A percentile compares a stretch with the other conserved stretches of the same genome.
Conservation (phyloP, 2,113 vertebrate genomes). For the Gobius niger region DNA sequence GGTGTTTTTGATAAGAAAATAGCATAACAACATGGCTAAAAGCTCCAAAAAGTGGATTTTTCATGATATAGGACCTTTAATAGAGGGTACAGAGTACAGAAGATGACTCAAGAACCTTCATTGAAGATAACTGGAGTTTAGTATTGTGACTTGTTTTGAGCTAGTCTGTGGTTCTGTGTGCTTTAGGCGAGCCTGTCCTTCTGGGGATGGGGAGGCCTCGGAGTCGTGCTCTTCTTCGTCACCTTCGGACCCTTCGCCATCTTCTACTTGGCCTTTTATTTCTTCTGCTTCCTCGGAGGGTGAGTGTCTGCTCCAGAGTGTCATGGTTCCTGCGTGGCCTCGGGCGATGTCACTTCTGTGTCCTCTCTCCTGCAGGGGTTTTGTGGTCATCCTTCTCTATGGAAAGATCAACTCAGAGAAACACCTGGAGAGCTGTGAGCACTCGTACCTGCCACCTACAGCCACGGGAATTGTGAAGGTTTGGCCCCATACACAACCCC, state of each 20-base stretch:
- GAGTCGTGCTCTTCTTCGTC: slow-evolving; percentile 92
- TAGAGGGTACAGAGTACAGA: too few species aligned
- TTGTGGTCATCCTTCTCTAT: slow-evolving; percentile 93
- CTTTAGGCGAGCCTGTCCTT: slow-evolving; percentile 93
- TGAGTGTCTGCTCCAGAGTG: slow-evolving; percentile 75
- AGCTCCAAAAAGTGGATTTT: too few species aligned
- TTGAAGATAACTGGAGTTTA: too few species aligned
- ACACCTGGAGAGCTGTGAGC: slow-evolving; percentile 93
- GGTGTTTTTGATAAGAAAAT: too few species aligned
- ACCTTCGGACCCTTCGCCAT: slow-evolving; percentile 97
- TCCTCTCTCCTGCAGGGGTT: slow-evolving; percentile 78
- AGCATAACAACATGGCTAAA: too few species aligned
- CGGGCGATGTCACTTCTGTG: background rate
- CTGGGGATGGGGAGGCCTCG: slow-evolving; percentile 99
- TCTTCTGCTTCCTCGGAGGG: slow-evolving; percentile 97
- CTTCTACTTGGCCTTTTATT: slow-evolving; percentile 98
- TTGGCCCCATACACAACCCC: slow-evolving; percentile 13
- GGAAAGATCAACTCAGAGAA: slow-evolving; percentile 97
- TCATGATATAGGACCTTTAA: too few species aligned
- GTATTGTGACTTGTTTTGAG: too few species aligned
- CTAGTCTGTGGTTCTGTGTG: slow-evolving; percentile 29
- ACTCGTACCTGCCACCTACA: slow-evolving; percentile 88
- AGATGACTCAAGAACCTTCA: too few species aligned
- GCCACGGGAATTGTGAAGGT: slow-evolving; percentile 91
- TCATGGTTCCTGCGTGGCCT: background rate